Percentiles rank a stretch among this genome's conserved stretches.
These are phyloP conservation scores for Eulacestoma nigropectus DNA, from an alignment of 2,113 vertebrate species.

Conservation along the genomic window DNA sequence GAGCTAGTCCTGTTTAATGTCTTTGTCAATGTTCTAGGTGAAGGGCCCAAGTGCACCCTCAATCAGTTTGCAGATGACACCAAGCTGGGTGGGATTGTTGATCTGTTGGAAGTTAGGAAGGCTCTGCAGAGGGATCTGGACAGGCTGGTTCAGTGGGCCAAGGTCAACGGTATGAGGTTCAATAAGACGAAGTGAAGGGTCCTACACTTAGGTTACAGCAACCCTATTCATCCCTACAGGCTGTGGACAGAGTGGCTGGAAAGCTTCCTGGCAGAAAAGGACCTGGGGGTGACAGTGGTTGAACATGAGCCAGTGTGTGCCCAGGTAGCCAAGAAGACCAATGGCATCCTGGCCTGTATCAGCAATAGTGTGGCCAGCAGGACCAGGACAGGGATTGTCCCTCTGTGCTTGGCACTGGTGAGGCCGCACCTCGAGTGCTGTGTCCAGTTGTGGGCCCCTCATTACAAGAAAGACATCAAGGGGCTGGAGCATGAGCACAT, in stretches of 20 bases:
- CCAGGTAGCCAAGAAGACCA: background rate
- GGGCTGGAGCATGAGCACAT: background rate
- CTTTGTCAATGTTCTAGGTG: background rate
- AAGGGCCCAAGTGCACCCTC: background rate
- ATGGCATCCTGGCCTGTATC: background rate
- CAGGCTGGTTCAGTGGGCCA: background rate
- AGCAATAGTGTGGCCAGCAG: background rate
- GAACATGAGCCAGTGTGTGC: background rate
- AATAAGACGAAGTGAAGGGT: background rate
- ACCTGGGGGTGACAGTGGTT: background rate
- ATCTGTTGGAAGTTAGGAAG: background rate
- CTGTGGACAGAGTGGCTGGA: background rate
- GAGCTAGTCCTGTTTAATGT: background rate
- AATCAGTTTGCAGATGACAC: background rate
- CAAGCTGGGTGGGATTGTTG: background rate
- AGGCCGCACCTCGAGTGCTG: accelerated
- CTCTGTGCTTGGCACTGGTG: accelerated
- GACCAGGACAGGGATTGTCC: background rate
- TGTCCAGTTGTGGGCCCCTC: background rate
- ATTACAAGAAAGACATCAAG: accelerated
- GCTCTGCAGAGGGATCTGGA: background rate
- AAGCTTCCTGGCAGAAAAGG: background rate
- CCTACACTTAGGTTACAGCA: accelerated
- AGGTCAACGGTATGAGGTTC: background rate
- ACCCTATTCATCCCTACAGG: too few relatives aligned